phyloP scores from a whole-genome alignment of 1,140 invertebrate genomes.

The Neodiprion lecontei region DNA sequence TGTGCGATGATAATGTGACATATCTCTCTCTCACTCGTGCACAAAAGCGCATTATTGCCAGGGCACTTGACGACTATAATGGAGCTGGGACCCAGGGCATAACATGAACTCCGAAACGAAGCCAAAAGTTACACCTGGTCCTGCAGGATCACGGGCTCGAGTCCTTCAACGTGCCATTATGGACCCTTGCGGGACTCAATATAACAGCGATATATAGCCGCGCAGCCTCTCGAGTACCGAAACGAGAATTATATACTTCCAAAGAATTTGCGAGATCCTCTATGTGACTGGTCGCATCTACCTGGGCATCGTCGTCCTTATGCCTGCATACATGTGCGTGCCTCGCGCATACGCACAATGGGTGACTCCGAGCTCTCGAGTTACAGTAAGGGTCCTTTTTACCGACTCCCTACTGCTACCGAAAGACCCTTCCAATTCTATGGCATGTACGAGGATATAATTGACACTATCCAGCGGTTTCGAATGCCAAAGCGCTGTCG shows the following conservation, averaged over 20 bases:
- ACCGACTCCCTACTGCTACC: not conserved
- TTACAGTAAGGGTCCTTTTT: not conserved
- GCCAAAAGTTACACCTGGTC: constrained; percentile 52
- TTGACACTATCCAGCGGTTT: constrained; percentile 4
- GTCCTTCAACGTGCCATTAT: constrained; percentile 46
- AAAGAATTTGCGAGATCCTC: too few relatives aligned
- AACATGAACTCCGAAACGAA: constrained; percentile 40
- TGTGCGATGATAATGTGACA: not conserved
- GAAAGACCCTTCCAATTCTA: not conserved
- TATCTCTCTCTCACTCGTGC: constrained; percentile 20
- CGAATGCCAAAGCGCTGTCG: not conserved
- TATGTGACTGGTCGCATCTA: too few relatives aligned
- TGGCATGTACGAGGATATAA: not conserved
- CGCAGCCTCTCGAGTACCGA: not conserved
- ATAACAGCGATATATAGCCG: constrained; percentile 19
- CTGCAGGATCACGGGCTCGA: not conserved
- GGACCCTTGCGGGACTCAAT: constrained; percentile 30
- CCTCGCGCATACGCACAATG: not conserved
- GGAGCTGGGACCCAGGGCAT: constrained; percentile 25
- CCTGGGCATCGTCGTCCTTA: not conserved
- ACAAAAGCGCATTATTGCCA: constrained; percentile 34
- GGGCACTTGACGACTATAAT: constrained; percentile 30
- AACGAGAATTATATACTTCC: too few relatives aligned
- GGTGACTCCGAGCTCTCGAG: not conserved
- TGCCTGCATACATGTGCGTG: not conserved